phyloP scores from a whole-genome alignment of 2,797 vertebrate species.

The Odontamblyopus rebecca region DNA sequence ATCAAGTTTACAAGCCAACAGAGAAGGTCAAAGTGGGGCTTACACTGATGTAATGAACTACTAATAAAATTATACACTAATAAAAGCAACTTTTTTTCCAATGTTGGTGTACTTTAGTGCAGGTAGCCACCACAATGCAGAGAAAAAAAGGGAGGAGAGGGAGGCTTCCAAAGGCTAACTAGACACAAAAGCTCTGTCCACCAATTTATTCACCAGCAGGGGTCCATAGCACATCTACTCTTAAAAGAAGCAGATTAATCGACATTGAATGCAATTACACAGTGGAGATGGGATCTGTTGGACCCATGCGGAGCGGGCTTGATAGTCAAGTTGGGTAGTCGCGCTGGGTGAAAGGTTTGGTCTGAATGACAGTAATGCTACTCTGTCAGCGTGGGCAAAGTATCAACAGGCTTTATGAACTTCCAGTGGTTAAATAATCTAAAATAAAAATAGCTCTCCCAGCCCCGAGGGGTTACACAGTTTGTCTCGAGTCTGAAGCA shows the following conservation, averaged over 20 bases:
- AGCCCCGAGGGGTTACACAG: background rate
- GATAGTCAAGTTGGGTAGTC: constrained; percentile 30
- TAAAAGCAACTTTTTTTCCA: constrained; percentile 20
- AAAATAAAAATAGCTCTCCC: background rate
- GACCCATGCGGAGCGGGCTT: constrained; percentile 46
- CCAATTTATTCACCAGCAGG: constrained; percentile 55
- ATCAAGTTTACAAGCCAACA: constrained; percentile 35
- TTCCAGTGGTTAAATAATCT: background rate
- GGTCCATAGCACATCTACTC: constrained; percentile 53
- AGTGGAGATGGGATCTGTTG: constrained; percentile 50
- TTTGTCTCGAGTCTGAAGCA: background rate
- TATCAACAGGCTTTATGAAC: background rate
- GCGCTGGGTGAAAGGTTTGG: constrained; percentile 21
- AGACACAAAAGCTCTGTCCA: constrained; percentile 56
- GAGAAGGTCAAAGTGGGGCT: constrained; percentile 24
- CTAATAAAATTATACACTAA: constrained; percentile 38
- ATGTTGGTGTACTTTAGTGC: constrained; percentile 53
- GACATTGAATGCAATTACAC: constrained; percentile 61
- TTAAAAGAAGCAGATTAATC: constrained; percentile 69
- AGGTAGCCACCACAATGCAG: constrained; percentile 67
- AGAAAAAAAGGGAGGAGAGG: constrained; percentile 43
- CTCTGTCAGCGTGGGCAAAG: background rate
- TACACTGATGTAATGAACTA: constrained; percentile 8
- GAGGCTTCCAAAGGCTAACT: constrained; percentile 56
- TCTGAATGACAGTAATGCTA: constrained; percentile 36